phyloP scores from a whole-genome alignment of 2,888 invertebrate genomes.

The Eurois occulta region DNA sequence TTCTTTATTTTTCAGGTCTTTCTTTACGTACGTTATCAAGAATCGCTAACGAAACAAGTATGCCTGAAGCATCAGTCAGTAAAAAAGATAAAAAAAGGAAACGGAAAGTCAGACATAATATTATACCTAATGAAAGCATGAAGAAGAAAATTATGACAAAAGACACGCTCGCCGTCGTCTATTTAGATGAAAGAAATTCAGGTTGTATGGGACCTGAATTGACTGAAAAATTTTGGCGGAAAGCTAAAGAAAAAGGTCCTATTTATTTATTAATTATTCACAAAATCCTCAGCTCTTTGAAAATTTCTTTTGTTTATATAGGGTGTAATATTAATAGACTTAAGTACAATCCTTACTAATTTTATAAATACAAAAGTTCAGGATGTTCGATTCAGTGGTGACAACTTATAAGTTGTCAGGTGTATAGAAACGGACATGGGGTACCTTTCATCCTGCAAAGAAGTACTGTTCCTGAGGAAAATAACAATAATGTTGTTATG shows the following conservation, averaged over 20 bases:
- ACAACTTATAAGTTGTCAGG: too few relatives aligned
- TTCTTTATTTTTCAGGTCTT: conserved; percentile 1
- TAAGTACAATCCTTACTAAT: too few relatives aligned
- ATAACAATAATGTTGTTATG: too few relatives aligned
- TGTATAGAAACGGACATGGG: too few relatives aligned
- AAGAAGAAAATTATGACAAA: neutral
- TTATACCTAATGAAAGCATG: neutral
- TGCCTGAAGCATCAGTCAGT: conserved; percentile 3
- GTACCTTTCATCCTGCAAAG: too few relatives aligned
- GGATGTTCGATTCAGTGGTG: too few relatives aligned
- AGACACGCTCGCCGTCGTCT: neutral
- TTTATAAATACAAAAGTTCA: too few relatives aligned
- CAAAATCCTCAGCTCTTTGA: too few relatives aligned
- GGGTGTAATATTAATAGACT: too few relatives aligned
- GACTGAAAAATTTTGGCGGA: neutral
- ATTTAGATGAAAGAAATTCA: conserved; percentile 10
- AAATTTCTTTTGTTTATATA: too few relatives aligned
- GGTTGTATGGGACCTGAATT: neutral
- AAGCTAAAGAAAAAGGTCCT: neutral
- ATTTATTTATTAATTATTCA: too few relatives aligned
- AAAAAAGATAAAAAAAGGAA: conserved; percentile 11
- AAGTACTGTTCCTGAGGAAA: too few relatives aligned
- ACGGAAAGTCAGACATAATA: neutral
- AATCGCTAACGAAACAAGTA: conserved; percentile 11
- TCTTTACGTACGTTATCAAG: conserved; percentile 22